These are phyloP conservation scores for Drosophila navojoa DNA, from an alignment of 1,140 invertebrate genomes.

Conservation along the genomic window DNA sequence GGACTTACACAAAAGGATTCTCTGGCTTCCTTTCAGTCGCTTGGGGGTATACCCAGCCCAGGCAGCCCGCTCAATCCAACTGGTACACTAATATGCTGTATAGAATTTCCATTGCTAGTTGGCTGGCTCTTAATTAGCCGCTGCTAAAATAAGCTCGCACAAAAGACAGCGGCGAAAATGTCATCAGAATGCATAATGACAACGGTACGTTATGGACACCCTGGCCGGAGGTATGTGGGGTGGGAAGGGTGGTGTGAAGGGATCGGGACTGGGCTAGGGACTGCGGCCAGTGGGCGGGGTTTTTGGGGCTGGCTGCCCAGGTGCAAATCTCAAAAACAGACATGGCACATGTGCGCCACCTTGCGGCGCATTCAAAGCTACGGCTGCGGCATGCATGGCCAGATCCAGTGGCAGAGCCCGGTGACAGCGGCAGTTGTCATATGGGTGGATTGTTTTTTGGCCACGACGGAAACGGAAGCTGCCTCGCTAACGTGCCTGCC, in stretches of 20 bases:
- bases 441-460: slow-evolving; percentile 76
- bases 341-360: slow-evolving; percentile 61
- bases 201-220: slow-evolving; percentile 39
- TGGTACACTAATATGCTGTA: slow-evolving; percentile 42
- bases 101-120: slow-evolving; percentile 55
- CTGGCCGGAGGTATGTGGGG: not conserved
- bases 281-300: too few species aligned
- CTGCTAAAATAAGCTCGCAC: slow-evolving; percentile 62
- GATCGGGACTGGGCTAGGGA: not conserved
- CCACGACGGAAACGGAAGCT: slow-evolving; percentile 72
- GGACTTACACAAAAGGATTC: too few species aligned
- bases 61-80: not conserved
- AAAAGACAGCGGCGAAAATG: slow-evolving; percentile 65
- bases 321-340: slow-evolving; percentile 64
- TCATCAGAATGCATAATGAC: slow-evolving; percentile 79
- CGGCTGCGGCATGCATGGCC: slow-evolving; percentile 53
- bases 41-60: too few species aligned
- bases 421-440: slow-evolving; percentile 69
- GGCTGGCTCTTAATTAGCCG: slow-evolving; percentile 66
- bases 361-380: slow-evolving; percentile 62
- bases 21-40: too few species aligned
- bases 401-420: slow-evolving; percentile 28
- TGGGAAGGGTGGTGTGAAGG: not conserved
- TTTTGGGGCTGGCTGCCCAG: slow-evolving; percentile 18
- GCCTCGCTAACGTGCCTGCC: slow-evolving; percentile 66